phyloP scores from a whole-genome alignment of 2,113 vertebrate genomes.

The Protobothrops flavoviridis region DNA sequence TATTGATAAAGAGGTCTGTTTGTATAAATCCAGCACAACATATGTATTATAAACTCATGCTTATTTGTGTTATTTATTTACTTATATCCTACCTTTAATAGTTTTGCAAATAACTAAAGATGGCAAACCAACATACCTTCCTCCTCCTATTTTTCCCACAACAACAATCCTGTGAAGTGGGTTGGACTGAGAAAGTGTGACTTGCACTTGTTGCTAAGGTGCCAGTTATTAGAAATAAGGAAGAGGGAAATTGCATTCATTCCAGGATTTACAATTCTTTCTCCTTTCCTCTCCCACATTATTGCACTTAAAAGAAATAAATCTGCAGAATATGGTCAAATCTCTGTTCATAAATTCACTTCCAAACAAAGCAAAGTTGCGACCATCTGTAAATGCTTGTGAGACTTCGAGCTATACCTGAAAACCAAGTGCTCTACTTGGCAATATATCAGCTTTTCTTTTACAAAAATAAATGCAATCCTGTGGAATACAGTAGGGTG shows the following conservation, averaged over 20 bases:
- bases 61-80: not conserved
- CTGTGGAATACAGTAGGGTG: not conserved
- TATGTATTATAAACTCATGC: not conserved
- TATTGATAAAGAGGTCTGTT: conserved; percentile 46
- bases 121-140: conserved; percentile 30
- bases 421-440: not conserved
- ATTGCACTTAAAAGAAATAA: not conserved
- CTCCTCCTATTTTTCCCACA: not conserved
- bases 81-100: not conserved
- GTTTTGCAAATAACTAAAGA: not conserved
- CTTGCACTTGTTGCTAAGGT: not conserved
- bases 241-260: conserved; percentile 67
- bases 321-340: not conserved
- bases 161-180: not conserved
- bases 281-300: conserved; percentile 61
- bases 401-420: not conserved
- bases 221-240: not conserved
- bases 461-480: not conserved
- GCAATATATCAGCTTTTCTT: not conserved
- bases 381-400: not conserved
- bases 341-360: not conserved
- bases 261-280: conserved; percentile 60
- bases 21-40: accelerated
- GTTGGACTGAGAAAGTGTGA: not conserved
- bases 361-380: not conserved